Evolutionary conservation across 37 sponge, comb jelly and placozoan species (phyloP).

Genomic region (Mnemiopsis leidyi): DNA sequence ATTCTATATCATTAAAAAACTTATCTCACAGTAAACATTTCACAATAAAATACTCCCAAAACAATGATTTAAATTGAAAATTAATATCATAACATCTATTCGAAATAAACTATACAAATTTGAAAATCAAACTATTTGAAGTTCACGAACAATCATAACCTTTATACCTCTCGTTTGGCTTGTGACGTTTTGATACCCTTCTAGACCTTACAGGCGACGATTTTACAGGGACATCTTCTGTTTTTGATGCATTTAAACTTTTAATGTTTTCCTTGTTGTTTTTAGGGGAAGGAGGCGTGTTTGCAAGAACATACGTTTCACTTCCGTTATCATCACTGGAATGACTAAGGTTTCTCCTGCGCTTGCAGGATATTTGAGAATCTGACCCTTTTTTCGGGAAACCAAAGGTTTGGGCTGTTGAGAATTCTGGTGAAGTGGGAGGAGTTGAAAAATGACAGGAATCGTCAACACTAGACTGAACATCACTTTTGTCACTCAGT

Average conservation of each 20-base stretch:
- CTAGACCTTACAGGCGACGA: background rate
- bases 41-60: background rate
- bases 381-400: background rate
- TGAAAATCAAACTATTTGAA: background rate
- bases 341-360: background rate
- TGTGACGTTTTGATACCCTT: constrained; percentile 12
- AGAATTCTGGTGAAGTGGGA: constrained; percentile 37
- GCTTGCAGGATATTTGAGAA: background rate
- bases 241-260: background rate
- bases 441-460: constrained; percentile 29
- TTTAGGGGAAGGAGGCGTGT: constrained; percentile 24
- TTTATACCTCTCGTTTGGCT: constrained; percentile 36
- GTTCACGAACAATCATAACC: background rate
- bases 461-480: background rate
- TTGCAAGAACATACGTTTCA: background rate
- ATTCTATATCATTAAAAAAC: background rate
- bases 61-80: background rate
- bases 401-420: background rate
- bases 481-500: constrained; percentile 48
- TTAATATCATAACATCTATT: background rate
- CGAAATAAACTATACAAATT: background rate
- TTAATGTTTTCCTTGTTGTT: background rate
- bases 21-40: background rate
- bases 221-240: background rate
- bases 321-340: background rate